Evolutionary conservation across 2,888 invertebrate genomes (phyloP), one percentile per base, ranked within the genome.

Genomic region (Taenaris catops): DNA sequence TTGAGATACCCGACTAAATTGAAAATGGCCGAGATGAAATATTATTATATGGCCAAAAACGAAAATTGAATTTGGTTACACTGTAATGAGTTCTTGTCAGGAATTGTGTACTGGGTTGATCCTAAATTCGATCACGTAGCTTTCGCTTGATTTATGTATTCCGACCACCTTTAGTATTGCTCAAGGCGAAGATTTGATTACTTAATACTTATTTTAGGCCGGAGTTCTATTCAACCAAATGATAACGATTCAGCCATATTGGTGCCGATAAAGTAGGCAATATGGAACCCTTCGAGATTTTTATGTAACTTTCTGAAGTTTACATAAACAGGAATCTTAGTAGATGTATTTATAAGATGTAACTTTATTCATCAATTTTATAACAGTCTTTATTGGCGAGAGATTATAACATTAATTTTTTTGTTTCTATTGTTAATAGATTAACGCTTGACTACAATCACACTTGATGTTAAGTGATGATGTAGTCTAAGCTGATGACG

Each of bases 41-140:
- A 74, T 79, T 74, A 70, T 70, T 72, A 80, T 72, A 68, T 63
- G 71, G 70, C 60, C 60, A 63, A 55, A 58, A 63, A 60, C 54
- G 67, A 69, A 80, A 80, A 83, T 81, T 80, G 78, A 79, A 81
- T 83, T 80, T 71, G 75, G 79, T 73, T 80, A 73, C 66, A 71
- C 65, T 74, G 70, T 83, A 83, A 84, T 81, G 79, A 81, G 74
- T 75, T 72, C 70, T 70, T 72, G 72, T 71, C 70, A 68, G 55
- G 64, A 68, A 66, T 69, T 69, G 63, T 69, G 67, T 75, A 73
- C 72, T 66, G 69, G 62, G 59, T 72, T 69, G 68, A 80, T 80
- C 80, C 74, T 74, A 64, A 80, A 79, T 75, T 75, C 72, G 69
- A 76, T 81, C 81, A 80, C 79, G 84, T 80, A 66, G 58, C 58